These are phyloP conservation scores for Xanthorhoe spadicearia DNA, from an alignment of 2,888 invertebrate genomes.

Conservation along the genomic window DNA sequence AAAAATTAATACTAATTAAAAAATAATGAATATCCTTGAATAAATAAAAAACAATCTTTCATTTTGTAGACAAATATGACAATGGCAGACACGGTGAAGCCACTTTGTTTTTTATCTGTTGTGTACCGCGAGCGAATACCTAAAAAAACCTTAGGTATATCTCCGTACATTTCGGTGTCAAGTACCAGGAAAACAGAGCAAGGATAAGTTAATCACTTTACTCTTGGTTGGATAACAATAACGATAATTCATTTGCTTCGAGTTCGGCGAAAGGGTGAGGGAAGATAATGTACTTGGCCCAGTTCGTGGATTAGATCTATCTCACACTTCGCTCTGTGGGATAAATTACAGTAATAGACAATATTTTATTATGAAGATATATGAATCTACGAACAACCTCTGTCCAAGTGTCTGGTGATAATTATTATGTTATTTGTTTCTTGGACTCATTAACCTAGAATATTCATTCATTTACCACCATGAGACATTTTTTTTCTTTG, in stretches of 20 bases:
- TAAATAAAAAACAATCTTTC: too few species aligned
- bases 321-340: constrained; percentile 4
- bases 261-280: constrained; percentile 22
- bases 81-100: too few species aligned
- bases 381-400: too few species aligned
- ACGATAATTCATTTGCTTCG: constrained; percentile 25
- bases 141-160: background rate
- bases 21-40: too few species aligned
- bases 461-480: too few species aligned
- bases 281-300: constrained; percentile 18
- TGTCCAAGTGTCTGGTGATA: too few species aligned
- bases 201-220: constrained; percentile 27
- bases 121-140: background rate
- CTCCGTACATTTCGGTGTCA: background rate
- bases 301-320: constrained; percentile 23
- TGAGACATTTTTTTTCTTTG: too few species aligned
- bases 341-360: constrained; percentile 1
- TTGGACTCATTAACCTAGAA: too few species aligned
- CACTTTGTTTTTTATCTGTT: too few species aligned
- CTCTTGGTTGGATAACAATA: constrained; percentile 27
- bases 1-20: too few species aligned
- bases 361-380: background rate
- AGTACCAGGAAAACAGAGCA: constrained; percentile 19
- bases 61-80: too few species aligned
- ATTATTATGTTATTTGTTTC: too few species aligned